Conservation (phyloP, 2,888 invertebrate genomes). For the Spodoptera picta region DNA sequence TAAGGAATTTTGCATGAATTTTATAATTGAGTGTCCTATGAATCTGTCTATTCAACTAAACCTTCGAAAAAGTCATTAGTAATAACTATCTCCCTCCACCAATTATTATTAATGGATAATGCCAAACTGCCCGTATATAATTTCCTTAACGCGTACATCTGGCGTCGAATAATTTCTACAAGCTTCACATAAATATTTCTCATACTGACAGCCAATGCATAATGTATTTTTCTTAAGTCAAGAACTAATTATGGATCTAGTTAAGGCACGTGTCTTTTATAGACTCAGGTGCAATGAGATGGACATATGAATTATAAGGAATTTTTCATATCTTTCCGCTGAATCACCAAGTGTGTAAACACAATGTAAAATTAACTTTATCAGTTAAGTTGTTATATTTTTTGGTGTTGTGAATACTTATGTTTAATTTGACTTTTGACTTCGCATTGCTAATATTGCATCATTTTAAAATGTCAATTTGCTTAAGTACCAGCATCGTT, state of each 20-base stretch:
- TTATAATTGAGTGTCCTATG: background rate
- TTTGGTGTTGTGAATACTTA: conserved; percentile 16
- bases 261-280: conserved; percentile 33
- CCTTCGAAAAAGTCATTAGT: too few species aligned
- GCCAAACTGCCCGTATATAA: background rate
- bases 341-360: conserved; percentile 23
- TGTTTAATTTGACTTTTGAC: conserved; percentile 11
- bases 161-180: conserved; percentile 18
- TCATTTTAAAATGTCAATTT: background rate
- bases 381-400: conserved; percentile 3
- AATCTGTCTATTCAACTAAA: background rate
- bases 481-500: background rate
- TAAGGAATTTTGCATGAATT: background rate
- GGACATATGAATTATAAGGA: conserved; percentile 13
- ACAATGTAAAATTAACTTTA: conserved; percentile 15
- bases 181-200: conserved; percentile 21
- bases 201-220: conserved; percentile 30
- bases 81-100: too few species aligned
- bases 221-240: conserved; percentile 31
- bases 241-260: conserved; percentile 27
- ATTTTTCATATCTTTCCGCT: conserved; percentile 11
- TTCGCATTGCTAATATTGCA: background rate
- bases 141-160: conserved; percentile 18
- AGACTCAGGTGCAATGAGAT: conserved; percentile 30
- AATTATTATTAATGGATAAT: conserved; percentile 20